Base-by-base conservation (phyloP, 2,797 vertebrate genomes). In the Pseudochromis fuscus region DNA sequence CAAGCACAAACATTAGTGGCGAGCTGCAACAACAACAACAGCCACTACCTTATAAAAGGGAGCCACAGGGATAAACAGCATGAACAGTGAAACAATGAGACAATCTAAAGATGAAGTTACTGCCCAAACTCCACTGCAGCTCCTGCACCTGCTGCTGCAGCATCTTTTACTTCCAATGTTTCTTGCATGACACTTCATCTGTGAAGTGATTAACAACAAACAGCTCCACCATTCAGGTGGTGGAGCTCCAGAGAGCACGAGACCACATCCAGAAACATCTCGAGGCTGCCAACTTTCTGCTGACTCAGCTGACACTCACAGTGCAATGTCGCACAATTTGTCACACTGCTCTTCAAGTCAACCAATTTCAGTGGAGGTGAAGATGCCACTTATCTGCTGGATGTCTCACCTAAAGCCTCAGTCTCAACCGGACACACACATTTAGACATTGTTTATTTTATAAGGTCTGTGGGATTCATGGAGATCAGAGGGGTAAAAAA, bases 191-290 rank as follows among this genome's bases (percentile, higher is more conserved):
- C 75, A 69, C 65, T 81, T 79, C 72, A 81, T 88, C 82, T 86
- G 72, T 65, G 66, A 84, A 79, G 77, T 72, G 82, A 82, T 82
- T 86, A 82, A 56, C 68, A 79, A 73, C 70, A 80, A 86, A 80
- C 57, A 52, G 68, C 72, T 85, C 63, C 71, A 85, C 92, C 88
- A 91, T 61, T 89, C 79, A 82, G 79, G 64, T 35, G 65, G 67
- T 77, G 87, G 77, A 88, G 77, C 68, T 67, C 65, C 66, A 40
- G 61, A 79, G 75, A 90, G 81, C 49, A 19, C 42, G 79, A 75
- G 71, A 25, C 44, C 53, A 56, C 78, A 81, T 88, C 79, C 80
- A 81, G 67, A 87, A 84, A 81, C 67, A 74, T 65, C 75, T 77
- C 13, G 3, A 61, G 57, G 75, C 71, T 86, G 75, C 79, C 70